Evolutionary conservation across 2,797 vertebrate genomes (phyloP).

Genomic region (Halcyon chelicuti): DNA sequence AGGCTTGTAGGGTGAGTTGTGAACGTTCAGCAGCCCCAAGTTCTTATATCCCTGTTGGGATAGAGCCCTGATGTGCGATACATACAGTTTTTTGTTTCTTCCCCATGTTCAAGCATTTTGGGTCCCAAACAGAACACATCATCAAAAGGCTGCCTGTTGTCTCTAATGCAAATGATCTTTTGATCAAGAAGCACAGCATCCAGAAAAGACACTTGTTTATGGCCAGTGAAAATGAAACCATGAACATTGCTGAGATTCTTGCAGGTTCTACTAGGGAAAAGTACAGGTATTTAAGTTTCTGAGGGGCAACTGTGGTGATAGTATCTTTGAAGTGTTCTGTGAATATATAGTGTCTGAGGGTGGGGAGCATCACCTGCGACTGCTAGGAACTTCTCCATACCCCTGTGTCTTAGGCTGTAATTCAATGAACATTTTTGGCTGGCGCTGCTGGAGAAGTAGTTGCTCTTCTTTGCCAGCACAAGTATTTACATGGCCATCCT

Average conservation of each 20-base stretch:
- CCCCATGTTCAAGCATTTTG: neutral
- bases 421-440: neutral
- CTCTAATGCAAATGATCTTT: neutral
- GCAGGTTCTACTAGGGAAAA: neutral
- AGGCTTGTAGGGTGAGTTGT: neutral
- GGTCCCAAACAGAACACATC: neutral
- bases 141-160: neutral
- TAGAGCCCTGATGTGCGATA: neutral
- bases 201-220: neutral
- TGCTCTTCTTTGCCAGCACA: slow-evolving; percentile 13
- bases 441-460: neutral
- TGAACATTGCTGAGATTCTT: neutral
- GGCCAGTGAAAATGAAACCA: neutral
- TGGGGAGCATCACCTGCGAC: neutral
- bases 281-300: neutral
- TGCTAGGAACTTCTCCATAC: neutral
- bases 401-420: neutral
- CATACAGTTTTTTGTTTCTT: neutral
- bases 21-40: neutral
- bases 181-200: neutral
- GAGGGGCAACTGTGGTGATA: neutral
- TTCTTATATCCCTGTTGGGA: neutral
- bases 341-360: neutral
- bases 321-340: neutral
- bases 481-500: slow-evolving; percentile 63